phyloP scores from a whole-genome alignment of 2,113 vertebrate genomes.

The Caretta caretta region DNA sequence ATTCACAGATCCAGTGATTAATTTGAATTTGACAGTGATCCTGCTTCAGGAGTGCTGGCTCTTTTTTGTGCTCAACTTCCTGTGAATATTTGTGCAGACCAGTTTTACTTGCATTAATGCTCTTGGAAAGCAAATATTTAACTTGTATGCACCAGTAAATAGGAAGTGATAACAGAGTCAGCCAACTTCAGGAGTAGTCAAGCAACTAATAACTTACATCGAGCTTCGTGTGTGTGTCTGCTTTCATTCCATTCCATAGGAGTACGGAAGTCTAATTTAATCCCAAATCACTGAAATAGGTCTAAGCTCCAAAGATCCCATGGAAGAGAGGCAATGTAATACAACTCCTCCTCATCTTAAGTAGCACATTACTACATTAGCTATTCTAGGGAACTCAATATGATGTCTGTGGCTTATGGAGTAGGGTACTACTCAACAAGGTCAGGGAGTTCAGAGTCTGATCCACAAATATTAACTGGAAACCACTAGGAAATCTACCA shows the following conservation, averaged over 20 bases:
- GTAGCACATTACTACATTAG: too few relatives aligned
- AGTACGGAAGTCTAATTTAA: neutral
- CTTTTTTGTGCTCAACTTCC: neutral
- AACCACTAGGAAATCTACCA: too few relatives aligned
- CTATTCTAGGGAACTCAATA: neutral
- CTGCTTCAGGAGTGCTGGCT: too few relatives aligned
- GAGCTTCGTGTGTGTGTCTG: neutral
- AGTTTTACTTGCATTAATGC: neutral
- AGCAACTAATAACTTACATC: neutral
- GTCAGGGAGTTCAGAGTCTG: too few relatives aligned
- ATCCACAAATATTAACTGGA: neutral
- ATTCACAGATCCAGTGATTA: neutral
- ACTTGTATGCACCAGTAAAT: neutral
- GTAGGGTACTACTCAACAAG: too few relatives aligned
- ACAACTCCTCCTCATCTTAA: neutral
- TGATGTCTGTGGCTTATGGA: too few relatives aligned
- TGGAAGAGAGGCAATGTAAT: neutral
- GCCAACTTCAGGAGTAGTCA: neutral
- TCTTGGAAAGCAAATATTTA: neutral
- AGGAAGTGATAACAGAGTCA: neutral
- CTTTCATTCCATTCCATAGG: neutral
- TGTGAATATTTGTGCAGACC: neutral
- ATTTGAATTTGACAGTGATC: neutral
- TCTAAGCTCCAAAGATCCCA: neutral
- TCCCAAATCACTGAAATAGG: neutral